Conservation (phyloP, 2,888 invertebrate species). For the Nephrotoma appendiculata region DNA sequence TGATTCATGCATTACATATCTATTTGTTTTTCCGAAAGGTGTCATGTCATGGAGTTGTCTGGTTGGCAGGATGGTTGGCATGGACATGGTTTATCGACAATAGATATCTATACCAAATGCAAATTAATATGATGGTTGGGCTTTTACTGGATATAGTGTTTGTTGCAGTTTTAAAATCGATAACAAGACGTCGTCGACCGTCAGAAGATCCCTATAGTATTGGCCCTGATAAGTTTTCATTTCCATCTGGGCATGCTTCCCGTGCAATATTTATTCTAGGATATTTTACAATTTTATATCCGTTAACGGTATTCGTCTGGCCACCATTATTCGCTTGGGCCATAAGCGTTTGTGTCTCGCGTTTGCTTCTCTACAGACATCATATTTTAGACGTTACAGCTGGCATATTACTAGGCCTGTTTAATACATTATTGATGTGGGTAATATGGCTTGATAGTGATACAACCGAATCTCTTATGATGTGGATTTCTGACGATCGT, state of each 20-base stretch:
- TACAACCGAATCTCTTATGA: neutral
- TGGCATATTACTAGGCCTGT: conserved; percentile 58
- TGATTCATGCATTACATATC: neutral
- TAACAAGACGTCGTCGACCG: conserved; percentile 64
- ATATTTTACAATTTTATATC: conserved; percentile 52
- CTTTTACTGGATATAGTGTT: conserved; percentile 65
- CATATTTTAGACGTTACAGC: conserved; percentile 70
- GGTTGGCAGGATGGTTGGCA: conserved; percentile 63
- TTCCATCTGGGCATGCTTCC: conserved; percentile 92
- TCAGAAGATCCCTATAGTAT: conserved; percentile 52
- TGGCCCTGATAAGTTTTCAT: conserved; percentile 63
- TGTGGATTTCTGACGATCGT: conserved; percentile 1
- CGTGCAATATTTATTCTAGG: conserved; percentile 61
- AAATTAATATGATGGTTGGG: conserved; percentile 70
- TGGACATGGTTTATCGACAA: conserved; percentile 63
- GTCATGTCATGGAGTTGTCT: conserved; percentile 79
- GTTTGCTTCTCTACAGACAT: conserved; percentile 74
- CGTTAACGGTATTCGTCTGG: conserved; percentile 42
- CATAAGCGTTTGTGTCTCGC: conserved; percentile 54
- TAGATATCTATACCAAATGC: conserved; percentile 56
- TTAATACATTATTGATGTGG: conserved; percentile 49
- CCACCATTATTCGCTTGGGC: conserved; percentile 62
- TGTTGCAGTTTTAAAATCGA: conserved; percentile 63
- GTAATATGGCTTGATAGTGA: conserved; percentile 41
- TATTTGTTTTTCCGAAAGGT: conserved; percentile 34